Evolutionary conservation across 2,888 invertebrate species (phyloP).

Genomic region (Dorcus parallelipipedus): DNA sequence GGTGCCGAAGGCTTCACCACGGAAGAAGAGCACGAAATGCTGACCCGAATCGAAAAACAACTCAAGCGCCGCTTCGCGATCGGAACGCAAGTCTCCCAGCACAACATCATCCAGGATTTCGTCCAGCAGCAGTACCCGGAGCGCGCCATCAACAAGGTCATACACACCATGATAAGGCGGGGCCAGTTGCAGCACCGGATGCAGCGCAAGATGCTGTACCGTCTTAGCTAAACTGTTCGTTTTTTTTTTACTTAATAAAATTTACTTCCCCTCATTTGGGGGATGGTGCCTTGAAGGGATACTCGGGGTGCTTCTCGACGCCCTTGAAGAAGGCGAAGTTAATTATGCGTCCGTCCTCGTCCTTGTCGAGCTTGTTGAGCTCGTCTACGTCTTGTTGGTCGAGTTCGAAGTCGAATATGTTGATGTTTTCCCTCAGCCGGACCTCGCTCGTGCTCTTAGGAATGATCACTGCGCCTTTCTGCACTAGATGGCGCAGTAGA

Average conservation of each 20-base stretch:
- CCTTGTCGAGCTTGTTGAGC: conserved; percentile 59
- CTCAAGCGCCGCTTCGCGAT: conserved; percentile 90
- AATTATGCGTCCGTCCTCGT: conserved; percentile 63
- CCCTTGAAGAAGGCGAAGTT: conserved; percentile 66
- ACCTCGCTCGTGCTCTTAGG: conserved; percentile 73
- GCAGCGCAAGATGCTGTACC: conserved; percentile 95
- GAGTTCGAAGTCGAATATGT: conserved; percentile 64
- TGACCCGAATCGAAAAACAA: conserved; percentile 89
- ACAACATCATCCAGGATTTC: conserved; percentile 88
- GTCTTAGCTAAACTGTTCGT: conserved; percentile 64
- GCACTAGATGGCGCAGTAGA: conserved; percentile 65
- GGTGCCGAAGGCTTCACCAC: conserved; percentile 98
- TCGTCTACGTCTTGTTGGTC: conserved; percentile 53
- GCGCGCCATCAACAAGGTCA: conserved; percentile 82
- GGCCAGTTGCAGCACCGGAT: conserved; percentile 95
- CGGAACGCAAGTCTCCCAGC: conserved; percentile 95
- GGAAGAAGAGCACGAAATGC: conserved; percentile 88
- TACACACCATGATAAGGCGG: conserved; percentile 89
- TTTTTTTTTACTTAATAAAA: too few relatives aligned
- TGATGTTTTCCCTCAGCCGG: conserved; percentile 67
- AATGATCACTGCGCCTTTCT: conserved; percentile 67
- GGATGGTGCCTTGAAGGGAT: conserved; percentile 54
- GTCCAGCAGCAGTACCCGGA: conserved; percentile 83
- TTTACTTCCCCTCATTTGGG: too few relatives aligned
- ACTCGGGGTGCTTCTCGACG: conserved; percentile 66